Percentiles rank a stretch among this genome's conserved stretches.
Conservation (phyloP, 2,797 vertebrate species). For the Masticophis lateralis region DNA sequence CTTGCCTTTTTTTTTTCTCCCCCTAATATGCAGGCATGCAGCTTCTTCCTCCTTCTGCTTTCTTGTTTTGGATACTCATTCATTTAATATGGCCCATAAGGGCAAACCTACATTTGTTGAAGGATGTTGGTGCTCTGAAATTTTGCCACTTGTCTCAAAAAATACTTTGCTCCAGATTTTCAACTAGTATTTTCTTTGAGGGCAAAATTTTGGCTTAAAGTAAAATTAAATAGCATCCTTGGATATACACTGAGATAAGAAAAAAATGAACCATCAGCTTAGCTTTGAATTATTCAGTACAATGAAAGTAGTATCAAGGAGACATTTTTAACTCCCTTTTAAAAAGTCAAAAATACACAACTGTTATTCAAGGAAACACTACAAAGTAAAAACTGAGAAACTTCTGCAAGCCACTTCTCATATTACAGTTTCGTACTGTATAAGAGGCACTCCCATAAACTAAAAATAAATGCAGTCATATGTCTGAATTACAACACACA, state of each 20-base stretch:
- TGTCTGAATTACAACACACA: background rate
- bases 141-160: background rate
- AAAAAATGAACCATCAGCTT: background rate
- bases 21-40: slow-evolving; percentile 31
- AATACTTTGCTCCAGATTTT: background rate
- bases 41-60: slow-evolving; percentile 34
- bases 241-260: rapidly evolving
- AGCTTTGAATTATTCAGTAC: background rate
- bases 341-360: background rate
- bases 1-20: slow-evolving; percentile 4
- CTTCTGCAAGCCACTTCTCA: background rate
- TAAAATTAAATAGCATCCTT: background rate
- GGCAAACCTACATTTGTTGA: background rate
- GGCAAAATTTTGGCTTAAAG: background rate
- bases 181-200: background rate
- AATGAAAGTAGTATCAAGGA: background rate
- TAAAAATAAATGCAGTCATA: slow-evolving; percentile 7
- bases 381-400: background rate
- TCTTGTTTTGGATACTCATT: slow-evolving; percentile 25
- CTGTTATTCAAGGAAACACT: background rate
- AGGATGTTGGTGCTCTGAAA: background rate
- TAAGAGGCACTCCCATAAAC: background rate
- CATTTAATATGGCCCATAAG: slow-evolving; percentile 8
- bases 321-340: background rate
- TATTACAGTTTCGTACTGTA: background rate